These are phyloP conservation scores for Vulpes ferrilata DNA, from an alignment of 2,113 vertebrate genomes.

Conservation along the genomic window DNA sequence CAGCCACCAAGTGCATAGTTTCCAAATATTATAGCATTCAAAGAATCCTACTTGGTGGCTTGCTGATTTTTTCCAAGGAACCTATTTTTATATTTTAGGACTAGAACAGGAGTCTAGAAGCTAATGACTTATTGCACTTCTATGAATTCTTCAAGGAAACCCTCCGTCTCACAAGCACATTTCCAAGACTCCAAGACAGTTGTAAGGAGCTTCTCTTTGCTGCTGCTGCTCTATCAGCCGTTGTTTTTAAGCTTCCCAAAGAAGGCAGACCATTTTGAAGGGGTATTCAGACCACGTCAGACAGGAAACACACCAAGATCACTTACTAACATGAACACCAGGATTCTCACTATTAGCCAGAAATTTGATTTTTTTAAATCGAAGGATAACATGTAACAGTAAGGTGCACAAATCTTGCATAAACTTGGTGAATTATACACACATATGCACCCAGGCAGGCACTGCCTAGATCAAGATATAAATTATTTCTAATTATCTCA, in stretches of 20 bases:
- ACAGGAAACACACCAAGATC: background rate
- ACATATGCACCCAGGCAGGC: background rate
- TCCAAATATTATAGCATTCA: background rate
- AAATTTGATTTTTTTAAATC: background rate
- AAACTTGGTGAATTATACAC: background rate
- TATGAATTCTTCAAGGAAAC: background rate
- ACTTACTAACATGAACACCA: background rate
- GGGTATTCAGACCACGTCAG: background rate
- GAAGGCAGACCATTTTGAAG: background rate
- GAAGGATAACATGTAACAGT: background rate
- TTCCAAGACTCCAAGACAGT: background rate
- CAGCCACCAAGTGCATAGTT: background rate
- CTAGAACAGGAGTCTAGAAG: slow-evolving; percentile 21
- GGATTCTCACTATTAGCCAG: background rate
- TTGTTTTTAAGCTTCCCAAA: background rate
- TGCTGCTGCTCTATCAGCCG: background rate
- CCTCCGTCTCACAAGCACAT: background rate
- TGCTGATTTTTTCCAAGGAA: background rate
- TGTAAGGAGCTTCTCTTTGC: background rate
- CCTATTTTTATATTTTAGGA: slow-evolving; percentile 49
- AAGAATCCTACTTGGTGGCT: background rate
- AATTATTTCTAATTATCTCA: background rate
- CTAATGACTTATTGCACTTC: background rate
- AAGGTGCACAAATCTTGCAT: background rate
- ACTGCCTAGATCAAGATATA: slow-evolving; percentile 18